A percentile compares a stretch with the other conserved stretches of the same genome.
These are phyloP conservation scores for Trinectes maculatus DNA, from an alignment of 2,113 vertebrate genomes.

Conservation along the genomic window DNA sequence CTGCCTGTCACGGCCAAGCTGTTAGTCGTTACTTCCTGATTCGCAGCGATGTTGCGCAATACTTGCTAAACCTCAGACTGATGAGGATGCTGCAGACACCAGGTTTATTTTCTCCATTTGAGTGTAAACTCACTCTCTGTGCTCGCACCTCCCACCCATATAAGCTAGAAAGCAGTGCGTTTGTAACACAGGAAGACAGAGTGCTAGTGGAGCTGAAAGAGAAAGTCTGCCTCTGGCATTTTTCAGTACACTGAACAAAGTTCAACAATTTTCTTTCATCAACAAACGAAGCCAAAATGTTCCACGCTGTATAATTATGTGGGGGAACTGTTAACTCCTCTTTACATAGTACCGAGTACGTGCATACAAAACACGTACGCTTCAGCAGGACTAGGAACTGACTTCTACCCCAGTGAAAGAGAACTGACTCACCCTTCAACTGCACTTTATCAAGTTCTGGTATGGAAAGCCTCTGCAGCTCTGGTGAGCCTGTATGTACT, in stretches of 20 bases:
- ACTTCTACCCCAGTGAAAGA: background rate
- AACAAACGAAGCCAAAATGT: too few species aligned
- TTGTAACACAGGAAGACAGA: background rate
- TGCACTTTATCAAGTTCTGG: slow-evolving; percentile 35
- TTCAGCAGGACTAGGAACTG: background rate
- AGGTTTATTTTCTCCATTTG: background rate
- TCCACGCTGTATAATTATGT: too few species aligned
- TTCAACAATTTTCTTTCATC: too few species aligned
- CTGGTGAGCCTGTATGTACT: slow-evolving; percentile 2
- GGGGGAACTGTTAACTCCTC: background rate
- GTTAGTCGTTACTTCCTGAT: slow-evolving; percentile 15
- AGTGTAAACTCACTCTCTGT: background rate
- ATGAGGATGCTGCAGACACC: slow-evolving; percentile 5
- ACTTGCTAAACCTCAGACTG: slow-evolving; percentile 18
- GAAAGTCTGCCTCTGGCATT: background rate
- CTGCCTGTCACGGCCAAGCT: slow-evolving; percentile 3
- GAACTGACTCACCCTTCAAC: slow-evolving; percentile 19
- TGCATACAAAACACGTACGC: background rate
- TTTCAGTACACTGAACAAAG: too few species aligned
- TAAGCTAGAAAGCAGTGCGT: background rate
- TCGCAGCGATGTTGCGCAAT: slow-evolving; percentile 17
- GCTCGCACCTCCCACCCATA: background rate
- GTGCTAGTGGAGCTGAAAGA: too few species aligned
- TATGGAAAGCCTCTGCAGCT: slow-evolving; percentile 34
- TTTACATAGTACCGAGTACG: background rate